A percentile compares a stretch with the other conserved stretches of the same genome.
These are phyloP conservation scores for Troides helena DNA, from an alignment of 2,888 invertebrate species.

Conservation along the genomic window DNA sequence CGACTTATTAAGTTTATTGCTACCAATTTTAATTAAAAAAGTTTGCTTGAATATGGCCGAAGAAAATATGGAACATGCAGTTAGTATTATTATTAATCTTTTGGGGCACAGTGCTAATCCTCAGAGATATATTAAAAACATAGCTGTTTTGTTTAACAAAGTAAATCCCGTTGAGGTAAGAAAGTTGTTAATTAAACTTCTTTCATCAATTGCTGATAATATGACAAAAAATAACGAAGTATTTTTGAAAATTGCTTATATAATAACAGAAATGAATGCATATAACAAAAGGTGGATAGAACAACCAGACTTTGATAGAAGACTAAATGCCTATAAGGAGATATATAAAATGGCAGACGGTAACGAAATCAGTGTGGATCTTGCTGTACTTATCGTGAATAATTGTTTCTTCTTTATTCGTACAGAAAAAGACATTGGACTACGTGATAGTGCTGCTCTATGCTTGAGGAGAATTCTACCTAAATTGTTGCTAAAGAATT, in stretches of 20 bases:
- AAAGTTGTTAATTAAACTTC: slow-evolving; percentile 83
- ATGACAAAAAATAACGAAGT: slow-evolving; percentile 57
- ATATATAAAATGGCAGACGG: slow-evolving; percentile 79
- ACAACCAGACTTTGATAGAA: slow-evolving; percentile 93
- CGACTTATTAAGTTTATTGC: slow-evolving; percentile 83
- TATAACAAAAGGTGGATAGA: slow-evolving; percentile 94
- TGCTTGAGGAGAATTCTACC: slow-evolving; percentile 86
- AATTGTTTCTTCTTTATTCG: slow-evolving; percentile 90
- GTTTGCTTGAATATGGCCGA: slow-evolving; percentile 81
- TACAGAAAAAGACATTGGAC: slow-evolving; percentile 90
- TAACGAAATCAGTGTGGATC: slow-evolving; percentile 80
- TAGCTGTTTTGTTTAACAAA: slow-evolving; percentile 87
- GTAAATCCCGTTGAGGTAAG: slow-evolving; percentile 83
- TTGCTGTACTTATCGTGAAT: slow-evolving; percentile 87
- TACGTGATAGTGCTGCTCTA: slow-evolving; percentile 88
- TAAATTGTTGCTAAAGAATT: slow-evolving; percentile 80
- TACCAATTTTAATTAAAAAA: slow-evolving; percentile 86
- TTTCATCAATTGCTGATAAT: slow-evolving; percentile 80
- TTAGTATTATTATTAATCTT: slow-evolving; percentile 88
- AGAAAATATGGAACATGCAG: slow-evolving; percentile 84
- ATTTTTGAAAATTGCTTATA: slow-evolving; percentile 73
- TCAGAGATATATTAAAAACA: slow-evolving; percentile 82
- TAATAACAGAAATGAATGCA: slow-evolving; percentile 88
- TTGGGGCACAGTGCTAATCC: slow-evolving; percentile 84
- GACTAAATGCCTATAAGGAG: slow-evolving; percentile 88